Evolutionary conservation across 2,797 vertebrate genomes (phyloP).

Genomic region (Tenualosa thibaudeaui): DNA sequence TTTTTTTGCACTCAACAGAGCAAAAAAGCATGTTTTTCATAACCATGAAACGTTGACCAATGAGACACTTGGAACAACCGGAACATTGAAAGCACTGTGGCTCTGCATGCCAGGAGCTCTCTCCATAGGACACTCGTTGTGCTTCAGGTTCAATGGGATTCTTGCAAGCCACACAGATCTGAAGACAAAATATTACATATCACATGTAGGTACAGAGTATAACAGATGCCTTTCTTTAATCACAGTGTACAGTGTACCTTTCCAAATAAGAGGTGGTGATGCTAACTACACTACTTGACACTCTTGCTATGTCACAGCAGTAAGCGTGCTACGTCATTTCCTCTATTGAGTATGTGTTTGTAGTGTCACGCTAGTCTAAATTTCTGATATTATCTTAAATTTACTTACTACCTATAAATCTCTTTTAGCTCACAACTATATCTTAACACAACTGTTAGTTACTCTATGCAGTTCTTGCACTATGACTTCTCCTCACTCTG

Average conservation of each 20-base stretch:
- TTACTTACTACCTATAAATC: too few relatives aligned
- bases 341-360: too few relatives aligned
- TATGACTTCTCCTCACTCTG: too few relatives aligned
- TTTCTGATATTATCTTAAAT: too few relatives aligned
- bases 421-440: too few relatives aligned
- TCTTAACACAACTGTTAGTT: too few relatives aligned
- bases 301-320: too few relatives aligned
- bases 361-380: too few relatives aligned
- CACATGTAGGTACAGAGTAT: background rate
- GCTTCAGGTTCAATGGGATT: slow-evolving; percentile 89
- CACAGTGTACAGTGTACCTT: background rate
- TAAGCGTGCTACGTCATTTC: too few relatives aligned
- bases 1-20: slow-evolving; percentile 94
- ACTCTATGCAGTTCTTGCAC: too few relatives aligned
- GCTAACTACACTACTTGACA: too few relatives aligned
- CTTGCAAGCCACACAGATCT: slow-evolving; percentile 88
- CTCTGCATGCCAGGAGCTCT: slow-evolving; percentile 90
- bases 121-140: slow-evolving; percentile 90
- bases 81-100: slow-evolving; percentile 89
- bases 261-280: too few relatives aligned
- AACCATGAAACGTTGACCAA: slow-evolving; percentile 93
- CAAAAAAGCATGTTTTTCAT: slow-evolving; percentile 88
- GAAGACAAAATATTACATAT: slow-evolving; percentile 31
- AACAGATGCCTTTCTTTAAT: background rate
- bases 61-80: slow-evolving; percentile 89